Base-by-base conservation (phyloP, 2,888 invertebrate species). In the Megastigmus dorsalis region DNA sequence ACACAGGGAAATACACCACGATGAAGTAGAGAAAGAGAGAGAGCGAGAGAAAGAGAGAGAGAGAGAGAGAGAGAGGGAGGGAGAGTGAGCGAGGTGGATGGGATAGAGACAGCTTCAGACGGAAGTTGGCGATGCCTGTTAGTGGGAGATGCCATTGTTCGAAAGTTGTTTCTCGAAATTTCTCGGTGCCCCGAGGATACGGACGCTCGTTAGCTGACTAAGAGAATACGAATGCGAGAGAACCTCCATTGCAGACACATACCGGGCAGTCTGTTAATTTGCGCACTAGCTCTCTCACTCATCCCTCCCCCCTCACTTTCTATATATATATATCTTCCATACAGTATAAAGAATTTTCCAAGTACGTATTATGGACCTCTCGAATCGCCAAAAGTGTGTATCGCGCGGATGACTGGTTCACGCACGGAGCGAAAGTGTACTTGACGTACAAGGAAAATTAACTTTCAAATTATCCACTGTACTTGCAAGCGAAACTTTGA, bases 81-180 rank as follows among this genome's bases (percentile, higher is more conserved):
- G 28, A 52, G 2, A 30, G 52, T 2, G 7, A 28, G 52, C 26
- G 52, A 52, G n/a, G 3, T 15, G 18, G 59, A 62, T 9, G 33
- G 23, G 50, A 28, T 20, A 38, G 43, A 59, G 33, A 28, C 36
- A 15, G 52, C 57, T 45, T 23, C 30, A 54, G 52, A 52, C 15
- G 75, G 74, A 78, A 77, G 78, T 78, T 76, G 74, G 76, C 68
- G 57, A 74, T 74, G 65, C 72, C 75, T 75, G 77, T 79, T 80
- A 80, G 71, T n/a, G 55, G 63, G 72, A 77, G 77, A 80, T 80
- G 77, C 79, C 80, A 80, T 80, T 83, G 82, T 83, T 83, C 78
- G 79, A 75, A 83, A 82, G 78, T 81, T 81, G 80, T 79, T 79
- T 81, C 83, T 80, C 80, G 79, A 82, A 84, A 83, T 82, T 82